These are phyloP conservation scores for Kryptopterus vitreolus DNA, from an alignment of 2,797 vertebrate genomes.

Conservation along the genomic window DNA sequence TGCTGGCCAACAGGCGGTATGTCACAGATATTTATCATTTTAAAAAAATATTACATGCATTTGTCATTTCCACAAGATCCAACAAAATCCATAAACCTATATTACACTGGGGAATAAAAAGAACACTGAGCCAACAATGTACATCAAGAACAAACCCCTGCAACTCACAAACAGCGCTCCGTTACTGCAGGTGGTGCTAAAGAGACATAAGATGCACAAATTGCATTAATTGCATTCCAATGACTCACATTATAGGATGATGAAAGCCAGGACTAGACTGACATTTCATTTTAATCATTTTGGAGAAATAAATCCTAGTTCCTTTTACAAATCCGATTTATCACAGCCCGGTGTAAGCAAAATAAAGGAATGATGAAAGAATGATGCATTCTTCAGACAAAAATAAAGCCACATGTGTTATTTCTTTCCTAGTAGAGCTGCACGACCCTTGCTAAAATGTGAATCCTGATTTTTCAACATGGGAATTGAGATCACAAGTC, in stretches of 20 bases:
- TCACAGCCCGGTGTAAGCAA: too few relatives aligned
- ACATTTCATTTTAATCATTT: not conserved
- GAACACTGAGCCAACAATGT: not conserved
- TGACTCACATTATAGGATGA: not conserved
- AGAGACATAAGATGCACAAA: not conserved
- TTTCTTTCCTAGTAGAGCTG: not conserved
- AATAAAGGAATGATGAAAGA: too few relatives aligned
- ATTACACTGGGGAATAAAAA: not conserved
- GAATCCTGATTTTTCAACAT: too few relatives aligned
- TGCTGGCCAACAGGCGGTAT: conserved; percentile 53
- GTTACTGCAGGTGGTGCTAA: conserved; percentile 11
- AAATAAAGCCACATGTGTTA: not conserved
- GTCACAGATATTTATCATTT: not conserved
- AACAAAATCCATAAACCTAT: not conserved
- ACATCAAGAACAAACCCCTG: not conserved
- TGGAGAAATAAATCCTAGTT: not conserved
- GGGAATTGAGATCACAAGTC: too few relatives aligned
- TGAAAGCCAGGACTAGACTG: not conserved
- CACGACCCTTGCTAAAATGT: too few relatives aligned
- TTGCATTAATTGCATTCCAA: not conserved
- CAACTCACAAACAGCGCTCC: not conserved
- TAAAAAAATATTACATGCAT: not conserved
- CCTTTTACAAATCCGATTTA: not conserved
- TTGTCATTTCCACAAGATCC: not conserved
- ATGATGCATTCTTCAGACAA: not conserved